A percentile compares a stretch with the other conserved stretches of the same genome.
Conservation (phyloP, 2,797 vertebrate genomes). For the Sternotherus odoratus region DNA sequence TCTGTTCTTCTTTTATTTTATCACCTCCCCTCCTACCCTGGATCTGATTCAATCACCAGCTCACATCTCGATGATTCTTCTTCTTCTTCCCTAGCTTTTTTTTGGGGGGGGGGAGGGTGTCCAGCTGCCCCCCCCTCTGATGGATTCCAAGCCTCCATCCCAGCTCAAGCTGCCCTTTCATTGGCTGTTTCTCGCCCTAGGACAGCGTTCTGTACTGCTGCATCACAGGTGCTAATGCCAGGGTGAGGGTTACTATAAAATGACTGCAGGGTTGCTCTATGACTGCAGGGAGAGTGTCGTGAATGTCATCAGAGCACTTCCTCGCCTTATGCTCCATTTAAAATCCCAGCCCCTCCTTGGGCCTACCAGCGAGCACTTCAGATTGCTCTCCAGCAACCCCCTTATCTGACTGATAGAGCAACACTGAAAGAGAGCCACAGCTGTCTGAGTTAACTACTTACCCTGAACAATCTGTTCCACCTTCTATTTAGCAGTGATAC, state of each 20-base stretch:
- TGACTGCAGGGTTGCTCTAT: background rate
- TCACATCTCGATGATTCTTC: background rate
- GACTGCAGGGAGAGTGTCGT: background rate
- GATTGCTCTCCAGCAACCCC: background rate
- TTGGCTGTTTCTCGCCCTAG: background rate
- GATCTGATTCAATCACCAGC: background rate
- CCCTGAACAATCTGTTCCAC: no score
- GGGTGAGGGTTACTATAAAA: background rate
- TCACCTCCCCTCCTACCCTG: background rate
- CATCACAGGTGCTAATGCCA: background rate
- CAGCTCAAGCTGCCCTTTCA: background rate
- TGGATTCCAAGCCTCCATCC: background rate
- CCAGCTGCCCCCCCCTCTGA: background rate
- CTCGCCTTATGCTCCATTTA: background rate
- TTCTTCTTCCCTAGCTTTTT: background rate
- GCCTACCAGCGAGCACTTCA: background rate
- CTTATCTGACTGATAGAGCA: background rate
- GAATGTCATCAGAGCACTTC: background rate
- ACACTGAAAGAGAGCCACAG: background rate
- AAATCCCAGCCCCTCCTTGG: background rate
- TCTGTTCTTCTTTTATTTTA: background rate
- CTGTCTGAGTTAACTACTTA: no score
- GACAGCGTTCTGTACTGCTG: background rate
- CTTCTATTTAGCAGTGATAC: no score
- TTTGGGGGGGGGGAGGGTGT: no score